Evolutionary conservation across 2,888 invertebrate genomes (phyloP).

Genomic region (Cerastis leucographa): DNA sequence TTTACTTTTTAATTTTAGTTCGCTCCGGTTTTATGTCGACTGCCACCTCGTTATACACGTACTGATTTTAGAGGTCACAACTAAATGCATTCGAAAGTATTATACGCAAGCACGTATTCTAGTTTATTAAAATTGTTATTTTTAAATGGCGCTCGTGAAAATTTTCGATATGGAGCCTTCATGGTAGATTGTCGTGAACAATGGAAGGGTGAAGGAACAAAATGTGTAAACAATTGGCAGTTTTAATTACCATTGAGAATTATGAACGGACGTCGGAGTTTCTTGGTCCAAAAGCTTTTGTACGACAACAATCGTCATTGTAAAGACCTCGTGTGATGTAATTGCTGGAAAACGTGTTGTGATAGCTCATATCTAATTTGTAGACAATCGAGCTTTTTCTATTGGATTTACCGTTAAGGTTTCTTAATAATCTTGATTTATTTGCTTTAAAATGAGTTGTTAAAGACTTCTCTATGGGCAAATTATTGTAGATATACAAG

Average conservation of each 20-base stretch:
- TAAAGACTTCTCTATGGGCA: not conserved
- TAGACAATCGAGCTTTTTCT: slow-evolving; percentile 48
- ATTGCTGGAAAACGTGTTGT: slow-evolving; percentile 71
- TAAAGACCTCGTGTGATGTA: slow-evolving; percentile 73
- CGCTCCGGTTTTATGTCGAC: slow-evolving; percentile 66
- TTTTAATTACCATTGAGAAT: slow-evolving; percentile 82
- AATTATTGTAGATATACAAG: not conserved
- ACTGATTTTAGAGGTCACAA: slow-evolving; percentile 86
- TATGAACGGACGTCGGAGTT: slow-evolving; percentile 78
- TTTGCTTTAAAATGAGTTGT: not conserved
- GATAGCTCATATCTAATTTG: slow-evolving; percentile 57
- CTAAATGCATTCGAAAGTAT: slow-evolving; percentile 84
- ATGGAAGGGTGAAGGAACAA: slow-evolving; percentile 70
- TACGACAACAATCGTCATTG: slow-evolving; percentile 79
- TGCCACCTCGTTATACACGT: slow-evolving; percentile 81
- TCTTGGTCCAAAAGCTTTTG: slow-evolving; percentile 67
- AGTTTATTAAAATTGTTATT: slow-evolving; percentile 79
- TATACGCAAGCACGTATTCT: slow-evolving; percentile 75
- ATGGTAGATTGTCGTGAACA: slow-evolving; percentile 78
- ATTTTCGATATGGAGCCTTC: slow-evolving; percentile 81
- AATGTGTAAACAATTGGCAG: slow-evolving; percentile 79
- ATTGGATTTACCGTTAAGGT: slow-evolving; percentile 20
- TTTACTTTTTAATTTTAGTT: slow-evolving; percentile 73
- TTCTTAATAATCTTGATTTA: slow-evolving; percentile 15
- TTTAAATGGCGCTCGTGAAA: slow-evolving; percentile 65